Percentiles rank a stretch among this genome's conserved stretches.
These are phyloP conservation scores for Eupleurogrammus muticus DNA, from an alignment of 2,797 vertebrate species.

Conservation along the genomic window DNA sequence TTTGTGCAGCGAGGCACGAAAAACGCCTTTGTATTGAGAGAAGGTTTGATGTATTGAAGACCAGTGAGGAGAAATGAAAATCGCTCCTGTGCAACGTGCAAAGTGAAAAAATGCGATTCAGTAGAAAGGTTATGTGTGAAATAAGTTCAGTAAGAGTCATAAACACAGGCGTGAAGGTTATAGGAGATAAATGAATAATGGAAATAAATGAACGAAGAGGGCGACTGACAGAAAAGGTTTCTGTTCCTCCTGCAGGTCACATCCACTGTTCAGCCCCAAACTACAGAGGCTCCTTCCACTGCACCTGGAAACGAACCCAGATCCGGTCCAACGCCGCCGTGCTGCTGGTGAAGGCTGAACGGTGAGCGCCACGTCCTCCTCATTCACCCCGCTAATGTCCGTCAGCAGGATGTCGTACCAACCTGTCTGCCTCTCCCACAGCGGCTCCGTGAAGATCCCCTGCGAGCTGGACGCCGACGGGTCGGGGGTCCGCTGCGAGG, in stretches of 20 bases:
- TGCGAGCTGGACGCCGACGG: slow-evolving; percentile 65
- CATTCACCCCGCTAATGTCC: background rate
- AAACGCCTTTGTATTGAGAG: too few relatives aligned
- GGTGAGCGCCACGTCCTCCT: slow-evolving; percentile 61
- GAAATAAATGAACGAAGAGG: slow-evolving; percentile 14
- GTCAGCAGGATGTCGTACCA: slow-evolving; percentile 1
- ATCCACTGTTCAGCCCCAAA: slow-evolving; percentile 77
- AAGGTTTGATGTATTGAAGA: background rate
- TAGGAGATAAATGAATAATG: background rate
- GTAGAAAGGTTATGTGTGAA: too few relatives aligned
- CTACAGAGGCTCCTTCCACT: slow-evolving; percentile 78
- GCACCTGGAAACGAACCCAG: slow-evolving; percentile 66
- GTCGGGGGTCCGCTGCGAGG: slow-evolving; percentile 57
- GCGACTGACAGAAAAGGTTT: slow-evolving; percentile 6
- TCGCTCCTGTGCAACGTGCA: background rate
- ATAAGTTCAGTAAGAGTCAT: too few relatives aligned
- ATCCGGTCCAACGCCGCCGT: slow-evolving; percentile 57
- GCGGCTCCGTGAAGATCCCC: slow-evolving; percentile 36
- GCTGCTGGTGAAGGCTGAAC: slow-evolving; percentile 69
- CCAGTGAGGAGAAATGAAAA: background rate
- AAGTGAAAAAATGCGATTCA: background rate
- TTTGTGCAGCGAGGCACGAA: background rate
- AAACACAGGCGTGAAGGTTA: slow-evolving; percentile 7
- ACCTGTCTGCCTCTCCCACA: slow-evolving; percentile 31
- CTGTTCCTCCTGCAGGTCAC: slow-evolving; percentile 68